Conservation (phyloP, 2,797 vertebrate genomes). For the Smutsia temminckii region DNA sequence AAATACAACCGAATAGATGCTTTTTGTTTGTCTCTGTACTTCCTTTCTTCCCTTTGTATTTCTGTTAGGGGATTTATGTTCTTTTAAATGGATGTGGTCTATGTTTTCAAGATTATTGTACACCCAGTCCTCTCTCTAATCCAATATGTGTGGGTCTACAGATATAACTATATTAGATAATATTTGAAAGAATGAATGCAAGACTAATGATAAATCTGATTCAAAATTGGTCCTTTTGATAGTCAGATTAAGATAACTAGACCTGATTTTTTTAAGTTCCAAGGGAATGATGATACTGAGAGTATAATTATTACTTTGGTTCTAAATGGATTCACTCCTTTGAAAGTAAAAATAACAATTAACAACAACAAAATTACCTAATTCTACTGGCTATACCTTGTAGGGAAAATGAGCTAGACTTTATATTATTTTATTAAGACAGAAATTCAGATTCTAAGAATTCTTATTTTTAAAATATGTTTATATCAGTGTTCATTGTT, state of each 20-base stretch:
- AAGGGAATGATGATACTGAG: neutral
- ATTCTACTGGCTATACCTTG: neutral
- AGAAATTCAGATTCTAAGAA: neutral
- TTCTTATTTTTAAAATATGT: neutral
- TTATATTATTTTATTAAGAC: neutral
- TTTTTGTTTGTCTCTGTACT: neutral
- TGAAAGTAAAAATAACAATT: neutral
- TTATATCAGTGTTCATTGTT: neutral
- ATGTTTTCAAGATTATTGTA: neutral
- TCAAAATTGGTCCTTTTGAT: neutral
- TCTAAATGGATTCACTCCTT: neutral
- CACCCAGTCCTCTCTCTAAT: neutral
- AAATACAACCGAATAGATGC: neutral
- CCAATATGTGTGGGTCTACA: too few species aligned
- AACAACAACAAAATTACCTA: neutral
- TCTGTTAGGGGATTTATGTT: neutral
- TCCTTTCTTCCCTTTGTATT: neutral
- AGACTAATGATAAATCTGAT: neutral
- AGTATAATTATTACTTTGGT: neutral
- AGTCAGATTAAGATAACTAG: neutral
- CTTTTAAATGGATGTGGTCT: neutral
- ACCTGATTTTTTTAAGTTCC: neutral
- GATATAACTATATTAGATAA: neutral
- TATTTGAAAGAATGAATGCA: neutral
- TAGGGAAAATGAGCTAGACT: neutral